These are phyloP conservation scores for Drosophila flavopinicola DNA, from an alignment of 2,888 invertebrate genomes.

Conservation along the genomic window DNA sequence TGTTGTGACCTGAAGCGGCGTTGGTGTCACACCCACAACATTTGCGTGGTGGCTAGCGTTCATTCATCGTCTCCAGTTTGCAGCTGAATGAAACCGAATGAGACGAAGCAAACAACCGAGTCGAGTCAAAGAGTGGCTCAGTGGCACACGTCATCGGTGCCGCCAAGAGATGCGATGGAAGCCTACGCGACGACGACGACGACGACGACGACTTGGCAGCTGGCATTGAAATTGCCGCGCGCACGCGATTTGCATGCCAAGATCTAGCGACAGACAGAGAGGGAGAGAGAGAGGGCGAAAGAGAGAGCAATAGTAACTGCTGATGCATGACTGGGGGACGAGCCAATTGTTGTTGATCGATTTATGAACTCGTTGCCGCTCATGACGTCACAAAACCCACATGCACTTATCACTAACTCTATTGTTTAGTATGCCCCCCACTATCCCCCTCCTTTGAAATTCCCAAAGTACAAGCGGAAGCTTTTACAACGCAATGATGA, in stretches of 20 bases:
- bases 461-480: slow-evolving; percentile 67
- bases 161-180: slow-evolving; percentile 52
- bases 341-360: slow-evolving; percentile 73
- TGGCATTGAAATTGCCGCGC: slow-evolving; percentile 68
- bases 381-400: slow-evolving; percentile 71
- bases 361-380: slow-evolving; percentile 71
- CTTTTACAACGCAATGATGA: slow-evolving; percentile 60
- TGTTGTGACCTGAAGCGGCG: slow-evolving; percentile 71
- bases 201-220: slow-evolving; percentile 20
- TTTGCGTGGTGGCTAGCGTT: slow-evolving; percentile 56
- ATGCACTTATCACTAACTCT: slow-evolving; percentile 52
- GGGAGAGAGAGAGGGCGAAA: background rate
- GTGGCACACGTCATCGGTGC: slow-evolving; percentile 71
- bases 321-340: slow-evolving; percentile 62
- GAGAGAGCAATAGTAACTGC: slow-evolving; percentile 35
- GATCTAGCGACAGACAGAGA: slow-evolving; percentile 8
- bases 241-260: slow-evolving; percentile 73
- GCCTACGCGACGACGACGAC: slow-evolving; percentile 45
- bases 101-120: slow-evolving; percentile 56
- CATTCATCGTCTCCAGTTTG: slow-evolving; percentile 63
- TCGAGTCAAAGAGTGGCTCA: slow-evolving; percentile 49
- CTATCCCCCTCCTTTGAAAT: no score
- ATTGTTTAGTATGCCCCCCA: slow-evolving; percentile 27
- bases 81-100: slow-evolving; percentile 66
- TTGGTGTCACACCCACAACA: slow-evolving; percentile 74